Conservation (phyloP, 2,888 invertebrate genomes). For the Pachymerium ferrugineum region DNA sequence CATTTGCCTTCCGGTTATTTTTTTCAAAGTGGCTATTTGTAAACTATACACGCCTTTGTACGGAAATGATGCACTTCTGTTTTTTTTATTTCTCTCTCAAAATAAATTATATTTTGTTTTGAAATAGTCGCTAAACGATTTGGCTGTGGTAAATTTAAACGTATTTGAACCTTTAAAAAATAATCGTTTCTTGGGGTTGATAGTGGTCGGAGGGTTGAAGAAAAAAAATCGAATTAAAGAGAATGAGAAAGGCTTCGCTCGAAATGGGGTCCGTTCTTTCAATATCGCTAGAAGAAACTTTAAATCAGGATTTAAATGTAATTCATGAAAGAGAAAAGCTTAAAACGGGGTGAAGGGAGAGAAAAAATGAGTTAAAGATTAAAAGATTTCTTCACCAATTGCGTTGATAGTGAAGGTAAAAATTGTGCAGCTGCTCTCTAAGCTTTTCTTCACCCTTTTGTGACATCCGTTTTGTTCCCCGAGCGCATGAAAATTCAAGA, state of each 20-base stretch:
- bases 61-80: too few species aligned
- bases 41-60: too few species aligned
- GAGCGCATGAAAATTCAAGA: background rate
- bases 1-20: background rate
- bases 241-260: background rate
- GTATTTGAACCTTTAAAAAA: background rate
- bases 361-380: slow-evolving; percentile 17
- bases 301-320: slow-evolving; percentile 15
- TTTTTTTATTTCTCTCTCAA: background rate
- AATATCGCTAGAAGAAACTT: slow-evolving; percentile 24
- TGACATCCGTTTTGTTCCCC: slow-evolving; percentile 22
- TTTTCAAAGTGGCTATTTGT: background rate
- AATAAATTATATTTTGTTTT: slow-evolving; percentile 6
- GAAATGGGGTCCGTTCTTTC: slow-evolving; percentile 23
- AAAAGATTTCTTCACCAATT: slow-evolving; percentile 3
- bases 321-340: slow-evolving; percentile 20
- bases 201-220: slow-evolving; percentile 15
- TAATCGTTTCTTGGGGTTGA: slow-evolving; percentile 1
- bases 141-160: background rate
- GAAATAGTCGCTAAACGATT: background rate
- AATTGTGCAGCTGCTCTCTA: slow-evolving; percentile 21
- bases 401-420: slow-evolving; percentile 5
- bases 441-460: slow-evolving; percentile 14
- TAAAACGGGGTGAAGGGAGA: slow-evolving; percentile 10
- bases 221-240: slow-evolving; percentile 7